Evolutionary conservation across 2,888 invertebrate genomes (phyloP), one percentile per base, ranked within the genome.

Genomic region (Tinea pellionella): DNA sequence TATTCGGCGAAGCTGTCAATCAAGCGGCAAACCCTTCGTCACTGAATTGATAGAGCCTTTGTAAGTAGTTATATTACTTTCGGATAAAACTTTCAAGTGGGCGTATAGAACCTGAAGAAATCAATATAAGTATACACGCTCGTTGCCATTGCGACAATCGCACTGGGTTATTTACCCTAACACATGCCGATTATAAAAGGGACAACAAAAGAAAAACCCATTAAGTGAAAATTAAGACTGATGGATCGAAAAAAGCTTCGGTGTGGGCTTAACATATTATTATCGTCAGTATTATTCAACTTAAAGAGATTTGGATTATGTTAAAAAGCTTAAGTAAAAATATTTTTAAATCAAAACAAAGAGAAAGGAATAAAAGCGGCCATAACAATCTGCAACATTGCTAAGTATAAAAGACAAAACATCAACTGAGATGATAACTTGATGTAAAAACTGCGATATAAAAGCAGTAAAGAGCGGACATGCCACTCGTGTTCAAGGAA

Each of bases 1-100:
- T 18, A 19, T n/a, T 24, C 9, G 24, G 11, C 9, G 8, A 72
- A 69, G 69, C 73, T 75, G 79, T 80, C 80, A 77, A 79, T 81
- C 80, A 80, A 69, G 68, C 67, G 64, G 72, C 74, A 16, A 71
- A 74, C 70, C 67, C 65, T 63, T 64, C 65, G 66, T 69, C 68
- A 65, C 71, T 76, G 76, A 78, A 80, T 79, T 75, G 78, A 81
- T 80, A 77, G 77, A 42, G 6, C n/a, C 42, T 42, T 13, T n/a
- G 42, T 9, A 42, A 42, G n/a, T n/a, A 47, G 47, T 9, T 15
- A 16, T 47, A 16, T 16, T 16, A 47, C 47, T 47, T 47, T 13
- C 47, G 16, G 47, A n/a, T 8, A 47, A 15, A 47, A 16, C 37
- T 37, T 37, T n/a, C 37, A 37, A 15, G 47, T 47, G 16, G 47